Conservation (phyloP, 2,113 vertebrate species). For the Sceloporus undulatus region DNA sequence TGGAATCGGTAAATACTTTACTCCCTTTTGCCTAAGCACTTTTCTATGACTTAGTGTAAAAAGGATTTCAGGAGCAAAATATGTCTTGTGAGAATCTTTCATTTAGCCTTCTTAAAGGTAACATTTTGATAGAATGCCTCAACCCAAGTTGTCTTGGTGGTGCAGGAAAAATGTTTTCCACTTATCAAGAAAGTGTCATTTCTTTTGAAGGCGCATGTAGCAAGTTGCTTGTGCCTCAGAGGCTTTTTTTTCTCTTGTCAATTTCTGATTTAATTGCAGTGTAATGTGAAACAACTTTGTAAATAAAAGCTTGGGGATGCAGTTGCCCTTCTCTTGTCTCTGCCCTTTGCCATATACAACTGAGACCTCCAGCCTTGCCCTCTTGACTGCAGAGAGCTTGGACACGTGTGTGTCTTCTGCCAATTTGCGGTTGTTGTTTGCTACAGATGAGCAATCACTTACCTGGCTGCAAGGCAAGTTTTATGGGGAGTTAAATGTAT, state of each 20-base stretch:
- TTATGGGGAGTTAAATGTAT: not conserved
- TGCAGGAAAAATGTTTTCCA: not conserved
- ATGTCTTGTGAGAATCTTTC: not conserved
- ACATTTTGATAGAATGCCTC: not conserved
- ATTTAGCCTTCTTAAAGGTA: constrained; percentile 1
- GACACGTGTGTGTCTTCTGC: too few species aligned
- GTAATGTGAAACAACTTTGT: not conserved
- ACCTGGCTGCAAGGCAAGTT: not conserved
- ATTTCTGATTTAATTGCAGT: not conserved
- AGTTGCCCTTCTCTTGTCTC: not conserved
- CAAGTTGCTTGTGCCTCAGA: constrained; percentile 13
- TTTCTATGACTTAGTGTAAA: not conserved
- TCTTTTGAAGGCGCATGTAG: not conserved
- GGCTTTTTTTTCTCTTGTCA: not conserved
- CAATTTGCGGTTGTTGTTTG: not conserved
- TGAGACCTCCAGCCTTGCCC: not conserved
- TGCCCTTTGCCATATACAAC: not conserved
- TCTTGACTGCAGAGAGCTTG: not conserved
- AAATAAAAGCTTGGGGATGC: not conserved
- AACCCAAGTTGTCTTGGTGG: not conserved
- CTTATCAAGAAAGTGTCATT: not conserved
- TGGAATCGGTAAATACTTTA: constrained; percentile 93
- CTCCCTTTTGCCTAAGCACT: constrained; percentile 17
- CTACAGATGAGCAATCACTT: not conserved
- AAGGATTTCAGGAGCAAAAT: not conserved